These are phyloP conservation scores for Oligia latruncula DNA, from an alignment of 2,888 invertebrate genomes.

Conservation along the genomic window DNA sequence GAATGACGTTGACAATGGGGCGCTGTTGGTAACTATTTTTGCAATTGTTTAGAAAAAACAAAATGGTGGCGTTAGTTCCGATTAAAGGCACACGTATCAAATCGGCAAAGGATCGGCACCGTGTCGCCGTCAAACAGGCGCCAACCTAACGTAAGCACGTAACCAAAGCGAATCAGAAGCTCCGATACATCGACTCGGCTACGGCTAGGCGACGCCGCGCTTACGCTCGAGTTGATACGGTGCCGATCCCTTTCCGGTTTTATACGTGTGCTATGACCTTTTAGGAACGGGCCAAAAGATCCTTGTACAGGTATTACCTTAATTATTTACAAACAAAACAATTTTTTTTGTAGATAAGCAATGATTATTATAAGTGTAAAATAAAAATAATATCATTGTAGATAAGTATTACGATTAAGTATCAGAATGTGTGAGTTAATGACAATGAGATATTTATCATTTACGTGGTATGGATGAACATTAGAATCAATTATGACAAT, in stretches of 20 bases:
- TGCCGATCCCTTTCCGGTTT: no score
- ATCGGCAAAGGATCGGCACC: no score
- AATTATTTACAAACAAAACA: not conserved
- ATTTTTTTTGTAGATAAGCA: not conserved
- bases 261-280: not conserved
- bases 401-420: no score
- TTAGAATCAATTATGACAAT: slow-evolving; percentile 11
- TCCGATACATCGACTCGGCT: no score
- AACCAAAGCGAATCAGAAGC: no score
- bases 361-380: no score
- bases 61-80: not conserved
- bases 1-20: not conserved
- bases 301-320: not conserved
- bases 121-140: no score
- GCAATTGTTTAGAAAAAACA: not conserved
- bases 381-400: not conserved
- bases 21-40: not conserved
- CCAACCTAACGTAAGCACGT: no score
- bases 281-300: not conserved
- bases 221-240: no score
- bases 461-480: not conserved
- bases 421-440: not conserved
- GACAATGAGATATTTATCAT: not conserved
- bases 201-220: no score
- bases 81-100: not conserved